Percentiles rank a stretch among this genome's conserved stretches.
phyloP scores from a whole-genome alignment of 2,888 invertebrate genomes.

The Hemaris fuciformis region DNA sequence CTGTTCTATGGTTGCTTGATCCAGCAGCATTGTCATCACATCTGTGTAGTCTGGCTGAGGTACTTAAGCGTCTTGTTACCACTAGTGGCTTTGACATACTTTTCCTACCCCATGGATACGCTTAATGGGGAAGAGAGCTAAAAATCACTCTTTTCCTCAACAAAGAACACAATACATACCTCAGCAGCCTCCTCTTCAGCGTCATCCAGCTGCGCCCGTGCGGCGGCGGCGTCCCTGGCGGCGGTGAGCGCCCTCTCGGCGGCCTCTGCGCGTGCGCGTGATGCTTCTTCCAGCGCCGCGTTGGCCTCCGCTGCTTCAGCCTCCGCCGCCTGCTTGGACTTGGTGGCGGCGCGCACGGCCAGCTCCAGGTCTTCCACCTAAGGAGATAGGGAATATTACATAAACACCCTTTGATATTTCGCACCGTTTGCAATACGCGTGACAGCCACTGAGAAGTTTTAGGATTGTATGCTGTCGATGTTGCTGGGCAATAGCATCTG shows the following conservation, averaged over 20 bases:
- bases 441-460: too few relatives aligned
- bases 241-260: slow-evolving; percentile 87
- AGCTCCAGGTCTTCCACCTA: slow-evolving; percentile 95
- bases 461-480: too few relatives aligned
- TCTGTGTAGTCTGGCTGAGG: too few relatives aligned
- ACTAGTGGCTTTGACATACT: too few relatives aligned
- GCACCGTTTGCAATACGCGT: too few relatives aligned
- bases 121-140: too few relatives aligned
- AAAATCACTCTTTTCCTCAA: too few relatives aligned
- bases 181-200: slow-evolving; percentile 94
- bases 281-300: slow-evolving; percentile 90
- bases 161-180: slow-evolving; percentile 21
- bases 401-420: background rate
- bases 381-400: background rate
- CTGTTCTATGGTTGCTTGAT: too few relatives aligned
- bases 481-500: too few relatives aligned
- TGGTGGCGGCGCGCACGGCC: slow-evolving; percentile 90
- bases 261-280: slow-evolving; percentile 87
- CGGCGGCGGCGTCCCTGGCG: slow-evolving; percentile 89
- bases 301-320: slow-evolving; percentile 92
- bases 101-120: too few relatives aligned
- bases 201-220: slow-evolving; percentile 93
- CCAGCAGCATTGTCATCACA: too few relatives aligned
- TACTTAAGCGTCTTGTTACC: too few relatives aligned
- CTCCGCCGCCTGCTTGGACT: slow-evolving; percentile 92